Evolutionary conservation across 2,888 invertebrate genomes (phyloP), one percentile per base, ranked within the genome.

Genomic region (Ashinkailepas kermadecensis): DNA sequence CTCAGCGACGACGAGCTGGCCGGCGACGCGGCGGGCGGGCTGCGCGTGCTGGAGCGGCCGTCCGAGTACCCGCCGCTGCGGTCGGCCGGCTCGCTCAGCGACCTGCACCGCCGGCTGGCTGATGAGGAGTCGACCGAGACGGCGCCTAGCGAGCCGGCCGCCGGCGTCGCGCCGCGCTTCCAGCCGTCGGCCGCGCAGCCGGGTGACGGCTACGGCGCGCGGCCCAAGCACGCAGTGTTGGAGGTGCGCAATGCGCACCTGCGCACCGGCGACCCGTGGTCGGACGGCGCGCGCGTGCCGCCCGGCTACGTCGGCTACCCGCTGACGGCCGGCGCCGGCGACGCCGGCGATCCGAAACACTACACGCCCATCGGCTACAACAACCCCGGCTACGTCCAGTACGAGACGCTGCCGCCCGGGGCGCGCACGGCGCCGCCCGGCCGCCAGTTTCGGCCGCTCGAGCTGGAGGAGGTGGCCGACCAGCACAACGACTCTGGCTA

Each of bases 401-500:
- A 78, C 18, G 59, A 81, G 64, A 21, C 64, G 80, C 25, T 59
- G 39, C 23, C 25, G 59, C 56, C 78, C 81, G 8, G 82, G 81
- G 23, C 80, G 81, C 1, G 79, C 39, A 18, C 65, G 56, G 39
- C 25, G 67, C 54, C 62, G 81, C 12, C 39, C 18, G 59, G 67
- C 23, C 62, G 80, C 64, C 58, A 59, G 81, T 58, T 81, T 54
- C 39, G 67, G 18, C 78, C 81, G 15, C 81, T 82, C 21, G 84
- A 83, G 78, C 81, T 81, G 4, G 83, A 83, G 39, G 80, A 82
- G 59, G 83, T 82, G 58, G 83, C 84, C 23, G 86, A 85, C 86
- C 86, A 81, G 85, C 94, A 93, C 86, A 94, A 94, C 84, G 95
- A 95, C 87, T 94, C 94, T 0, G 95, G 95, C 0, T 95, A 95